Percentiles rank a stretch among this genome's conserved stretches.
These are phyloP conservation scores for Drosophila punjabiensis DNA, from an alignment of 1,140 invertebrate genomes.

Conservation along the genomic window DNA sequence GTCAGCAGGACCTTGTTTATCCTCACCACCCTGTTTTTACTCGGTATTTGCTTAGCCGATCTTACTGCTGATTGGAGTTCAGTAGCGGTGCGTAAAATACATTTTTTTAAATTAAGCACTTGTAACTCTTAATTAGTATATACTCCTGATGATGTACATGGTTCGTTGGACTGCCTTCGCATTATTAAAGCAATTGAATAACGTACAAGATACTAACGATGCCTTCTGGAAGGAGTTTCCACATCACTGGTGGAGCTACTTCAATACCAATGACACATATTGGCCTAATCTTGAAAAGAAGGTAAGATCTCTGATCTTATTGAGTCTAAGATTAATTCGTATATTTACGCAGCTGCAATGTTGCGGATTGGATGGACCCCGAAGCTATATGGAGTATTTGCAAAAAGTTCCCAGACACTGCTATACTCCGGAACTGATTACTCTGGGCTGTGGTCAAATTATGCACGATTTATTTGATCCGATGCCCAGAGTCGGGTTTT, in stretches of 20 bases:
- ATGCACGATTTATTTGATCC: constrained; percentile 15
- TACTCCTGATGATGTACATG: constrained; percentile 24
- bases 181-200: neutral
- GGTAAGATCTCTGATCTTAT: constrained; percentile 1
- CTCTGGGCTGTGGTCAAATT: constrained; percentile 19
- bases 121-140: constrained; percentile 16
- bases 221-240: neutral
- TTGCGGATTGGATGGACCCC: constrained; percentile 51
- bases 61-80: constrained; percentile 37
- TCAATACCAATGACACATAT: constrained; percentile 17
- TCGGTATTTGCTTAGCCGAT: constrained; percentile 23
- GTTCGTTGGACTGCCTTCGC: neutral
- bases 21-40: constrained; percentile 9
- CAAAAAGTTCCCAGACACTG: constrained; percentile 24
- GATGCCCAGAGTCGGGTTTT: neutral
- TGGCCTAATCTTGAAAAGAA: constrained; percentile 39
- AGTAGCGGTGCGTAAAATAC: constrained; percentile 19
- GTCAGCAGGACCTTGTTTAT: constrained; percentile 7
- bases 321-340: neutral
- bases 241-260: constrained; percentile 8
- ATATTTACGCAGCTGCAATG: constrained; percentile 28
- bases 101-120: too few species aligned
- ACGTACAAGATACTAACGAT: neutral
- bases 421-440: constrained; percentile 29
- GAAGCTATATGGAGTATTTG: constrained; percentile 39